Conservation (phyloP, 2,797 vertebrate genomes). For the Anomalospiza imberbis region DNA sequence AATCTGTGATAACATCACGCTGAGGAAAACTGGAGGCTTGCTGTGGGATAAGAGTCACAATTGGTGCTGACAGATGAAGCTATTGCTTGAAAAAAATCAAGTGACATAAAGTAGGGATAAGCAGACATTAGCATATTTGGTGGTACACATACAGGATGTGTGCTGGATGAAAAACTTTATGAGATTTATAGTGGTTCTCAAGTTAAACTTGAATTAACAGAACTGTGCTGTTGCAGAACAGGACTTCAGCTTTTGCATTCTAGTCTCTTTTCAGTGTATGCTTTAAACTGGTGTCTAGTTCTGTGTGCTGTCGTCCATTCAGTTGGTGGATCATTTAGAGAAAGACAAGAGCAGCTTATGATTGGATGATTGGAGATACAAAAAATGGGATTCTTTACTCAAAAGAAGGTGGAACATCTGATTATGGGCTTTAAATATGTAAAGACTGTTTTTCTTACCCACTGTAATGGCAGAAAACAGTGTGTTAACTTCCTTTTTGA, state of each 20-base stretch:
- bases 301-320: not conserved
- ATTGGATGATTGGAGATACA: not conserved
- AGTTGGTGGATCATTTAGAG: not conserved
- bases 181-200: not conserved
- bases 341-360: not conserved
- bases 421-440: not conserved
- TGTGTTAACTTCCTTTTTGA: not conserved
- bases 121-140: not conserved
- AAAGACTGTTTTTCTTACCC: not conserved
- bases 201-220: not conserved
- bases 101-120: not conserved
- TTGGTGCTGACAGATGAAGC: not conserved
- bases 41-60: not conserved
- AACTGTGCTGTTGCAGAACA: not conserved
- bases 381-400: not conserved
- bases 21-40: not conserved
- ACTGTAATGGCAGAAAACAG: not conserved
- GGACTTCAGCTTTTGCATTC: not conserved
- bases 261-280: not conserved
- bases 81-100: not conserved
- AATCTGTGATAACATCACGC: not conserved
- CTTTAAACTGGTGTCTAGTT: not conserved
- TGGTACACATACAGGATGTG: not conserved
- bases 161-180: not conserved
- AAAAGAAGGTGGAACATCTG: not conserved